These are phyloP conservation scores for Synanceia verrucosa DNA, from an alignment of 2,797 vertebrate species.

Conservation along the genomic window DNA sequence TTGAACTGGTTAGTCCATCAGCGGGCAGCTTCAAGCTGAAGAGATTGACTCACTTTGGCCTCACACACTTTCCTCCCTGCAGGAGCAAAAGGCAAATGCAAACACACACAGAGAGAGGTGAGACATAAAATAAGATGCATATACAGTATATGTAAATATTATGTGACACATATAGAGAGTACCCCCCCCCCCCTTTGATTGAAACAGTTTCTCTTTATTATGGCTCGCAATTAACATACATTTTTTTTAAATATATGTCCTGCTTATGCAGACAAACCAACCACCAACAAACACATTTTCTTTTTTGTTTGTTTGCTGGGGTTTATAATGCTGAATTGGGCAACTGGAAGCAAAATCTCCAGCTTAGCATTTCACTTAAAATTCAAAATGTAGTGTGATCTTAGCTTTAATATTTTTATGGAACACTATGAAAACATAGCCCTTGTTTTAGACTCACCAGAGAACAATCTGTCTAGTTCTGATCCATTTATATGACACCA, in stretches of 20 bases:
- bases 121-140: slow-evolving; percentile 21
- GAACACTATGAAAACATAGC: too few species aligned
- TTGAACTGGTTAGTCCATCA: slow-evolving; percentile 35
- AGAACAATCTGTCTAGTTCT: too few species aligned
- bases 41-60: slow-evolving; percentile 7
- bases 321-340: slow-evolving; percentile 33
- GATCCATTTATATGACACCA: too few species aligned
- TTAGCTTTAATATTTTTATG: neutral
- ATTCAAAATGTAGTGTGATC: too few species aligned
- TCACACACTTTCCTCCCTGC: neutral
- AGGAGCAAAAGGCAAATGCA: slow-evolving; percentile 7
- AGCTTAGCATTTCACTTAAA: slow-evolving; percentile 12
- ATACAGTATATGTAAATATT: slow-evolving; percentile 32
- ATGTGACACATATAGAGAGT: slow-evolving; percentile 1
- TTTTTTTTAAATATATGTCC: slow-evolving; percentile 28
- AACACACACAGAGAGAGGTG: slow-evolving; percentile 3
- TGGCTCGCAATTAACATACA: slow-evolving; percentile 1
- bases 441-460: too few species aligned
- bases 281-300: neutral
- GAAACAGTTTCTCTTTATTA: slow-evolving; percentile 24
- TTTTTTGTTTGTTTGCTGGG: slow-evolving; percentile 22
- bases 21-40: slow-evolving; percentile 14
- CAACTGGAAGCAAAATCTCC: slow-evolving; percentile 24
- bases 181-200: slow-evolving; percentile 6
- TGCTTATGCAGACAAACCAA: neutral